Base-by-base conservation (phyloP, 2,797 vertebrate species). In the Micromesistius poutassou region DNA sequence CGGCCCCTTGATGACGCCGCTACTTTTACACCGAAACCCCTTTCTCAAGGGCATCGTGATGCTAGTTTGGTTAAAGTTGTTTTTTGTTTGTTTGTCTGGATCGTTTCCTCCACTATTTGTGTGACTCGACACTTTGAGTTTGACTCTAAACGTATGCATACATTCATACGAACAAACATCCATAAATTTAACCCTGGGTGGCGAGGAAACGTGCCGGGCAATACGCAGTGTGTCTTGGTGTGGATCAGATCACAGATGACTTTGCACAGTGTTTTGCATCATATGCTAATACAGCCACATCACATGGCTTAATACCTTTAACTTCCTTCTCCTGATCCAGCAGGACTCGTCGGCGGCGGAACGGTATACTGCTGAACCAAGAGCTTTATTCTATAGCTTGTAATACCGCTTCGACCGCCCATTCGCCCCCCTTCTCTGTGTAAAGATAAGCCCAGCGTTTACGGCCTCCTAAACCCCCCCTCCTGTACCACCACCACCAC, bases 331-430 rank as follows among this genome's bases (percentile, higher is more conserved):
- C 79, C 78, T 83, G 85, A 85, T 87, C 85, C 82, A 81, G 83
- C 89, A 88, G 83, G 82, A 80, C 46, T 85, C 35, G 75, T 71
- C 77, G 82, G 71, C 78, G 73, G 82, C 86, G 80, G 36, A 81
- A 89, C 84, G 86, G 83, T 88, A 90, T 86, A 86, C 86, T 89
- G 89, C 91, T 90, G 90, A 90, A 93, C 90, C 85, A 85, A 90
- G 85, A 88, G 91, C 89, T 93, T 92, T 91, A 91, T 93, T 90
- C 89, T 86, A 87, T 84, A 91, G 86, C 91, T 90, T 89, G 90
- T 93, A 94, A 94, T 94, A 93, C 91, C 91, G 91, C 93, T 92
- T 92, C 91, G 92, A 95, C 94, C 94, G 93, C 92, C 93, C 91
- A 84, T 86, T 92, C 92, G 94, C 90, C 86, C 86, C 68, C 86